These are phyloP conservation scores for Polydrusus pterygomalis DNA, from an alignment of 2,888 invertebrate genomes.

Conservation along the genomic window DNA sequence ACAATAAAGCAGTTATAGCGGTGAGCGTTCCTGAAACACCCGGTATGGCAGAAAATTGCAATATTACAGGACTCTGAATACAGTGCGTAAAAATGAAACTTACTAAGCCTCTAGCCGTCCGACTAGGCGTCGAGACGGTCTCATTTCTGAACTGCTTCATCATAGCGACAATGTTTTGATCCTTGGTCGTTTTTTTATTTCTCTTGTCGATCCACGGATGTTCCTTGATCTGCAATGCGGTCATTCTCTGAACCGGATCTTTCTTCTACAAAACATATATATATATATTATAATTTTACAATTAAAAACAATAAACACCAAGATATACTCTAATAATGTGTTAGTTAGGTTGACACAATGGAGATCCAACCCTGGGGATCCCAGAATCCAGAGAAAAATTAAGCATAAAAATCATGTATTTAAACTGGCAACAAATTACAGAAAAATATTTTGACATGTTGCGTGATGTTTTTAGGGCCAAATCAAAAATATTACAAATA, in stretches of 20 bases:
- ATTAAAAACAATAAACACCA: background rate
- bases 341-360: background rate
- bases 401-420: no score
- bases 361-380: no score
- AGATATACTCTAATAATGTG: background rate
- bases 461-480: no score
- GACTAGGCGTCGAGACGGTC: background rate
- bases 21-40: no score
- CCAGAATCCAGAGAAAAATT: no score
- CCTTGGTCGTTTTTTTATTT: conserved; percentile 57
- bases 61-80: no score
- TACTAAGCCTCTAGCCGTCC: conserved; percentile 39
- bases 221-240: conserved; percentile 73
- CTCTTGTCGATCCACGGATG: conserved; percentile 72
- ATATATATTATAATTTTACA: background rate
- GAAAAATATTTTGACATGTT: no score
- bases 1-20: no score
- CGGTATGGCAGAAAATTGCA: no score
- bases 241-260: conserved; percentile 74
- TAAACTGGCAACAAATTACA: no score
- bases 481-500: no score
- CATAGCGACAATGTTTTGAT: conserved; percentile 71
- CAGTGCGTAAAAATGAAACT: background rate
- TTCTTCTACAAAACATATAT: conserved; percentile 64
- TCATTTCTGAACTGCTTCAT: conserved; percentile 67